phyloP scores from a whole-genome alignment of 2,888 invertebrate genomes.

The Sipha maydis region DNA sequence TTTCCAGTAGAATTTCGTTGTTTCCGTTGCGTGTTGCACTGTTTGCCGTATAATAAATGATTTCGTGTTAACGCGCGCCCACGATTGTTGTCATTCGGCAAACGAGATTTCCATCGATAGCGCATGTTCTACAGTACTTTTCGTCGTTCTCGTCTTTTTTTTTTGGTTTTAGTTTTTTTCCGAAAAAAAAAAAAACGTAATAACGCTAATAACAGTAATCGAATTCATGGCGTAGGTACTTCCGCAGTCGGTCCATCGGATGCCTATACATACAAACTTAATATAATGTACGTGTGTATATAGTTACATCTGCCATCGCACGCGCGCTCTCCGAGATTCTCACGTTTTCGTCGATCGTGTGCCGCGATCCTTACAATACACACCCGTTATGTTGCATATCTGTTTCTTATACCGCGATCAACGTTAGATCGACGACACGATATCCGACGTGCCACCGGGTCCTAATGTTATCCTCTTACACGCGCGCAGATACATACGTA shows the following conservation, averaged over 20 bases:
- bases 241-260: neutral
- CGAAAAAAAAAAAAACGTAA: neutral
- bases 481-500: neutral
- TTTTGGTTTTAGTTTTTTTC: neutral
- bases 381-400: neutral
- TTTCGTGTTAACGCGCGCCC: neutral
- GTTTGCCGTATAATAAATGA: neutral
- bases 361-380: neutral
- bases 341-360: constrained; percentile 38
- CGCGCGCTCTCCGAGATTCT: constrained; percentile 8
- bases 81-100: neutral
- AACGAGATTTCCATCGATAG: neutral
- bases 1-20: neutral
- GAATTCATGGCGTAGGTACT: neutral
- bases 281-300: neutral
- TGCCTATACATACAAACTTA: neutral
- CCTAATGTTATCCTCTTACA: neutral
- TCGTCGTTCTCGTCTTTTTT: neutral
- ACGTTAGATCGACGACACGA: constrained; percentile 41
- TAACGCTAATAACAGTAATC: constrained; percentile 8
- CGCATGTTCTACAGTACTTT: neutral
- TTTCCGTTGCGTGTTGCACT: neutral
- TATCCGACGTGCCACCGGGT: constrained; percentile 32
- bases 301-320: neutral
- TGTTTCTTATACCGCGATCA: neutral